Evolutionary conservation across 2,888 invertebrate species (phyloP), one percentile per base, ranked within the genome.

Genomic region (Sinohyriopsis cumingii): DNA sequence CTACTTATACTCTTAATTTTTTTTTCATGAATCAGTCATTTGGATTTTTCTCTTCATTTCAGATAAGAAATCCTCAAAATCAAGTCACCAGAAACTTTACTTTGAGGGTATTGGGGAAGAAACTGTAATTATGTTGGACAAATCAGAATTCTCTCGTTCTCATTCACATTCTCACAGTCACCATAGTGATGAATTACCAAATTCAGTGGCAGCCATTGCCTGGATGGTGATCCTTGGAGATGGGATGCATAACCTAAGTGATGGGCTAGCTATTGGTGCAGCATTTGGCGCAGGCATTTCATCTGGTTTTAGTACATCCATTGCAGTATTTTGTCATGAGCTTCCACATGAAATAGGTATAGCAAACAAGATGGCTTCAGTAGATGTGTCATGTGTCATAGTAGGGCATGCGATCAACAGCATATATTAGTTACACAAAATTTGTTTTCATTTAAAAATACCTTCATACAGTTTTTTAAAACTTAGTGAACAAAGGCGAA

Each of bases 181-280:
- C 20, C 45, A 45, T 45, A 15, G 15, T 22, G 67, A 64, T 25
- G 64, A 64, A 18, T 75, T 84, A 9, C 87, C 88, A 5, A 93
- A 94, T 55, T 94, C 95, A 75, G 92, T 96, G 87, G 94, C 95
- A 5, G 95, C 95, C 5, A 96, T 97, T 0, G 97, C 96, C 0
- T 97, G 96, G 96, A 97, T 97, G 96, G 96, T 98, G 71, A 94
- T 98, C 79, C 95, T 97, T 94, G 98, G 98, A 0, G 98, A 98
- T 88, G 97, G 97, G 0, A 92, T 98, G 63, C 98, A 98, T 88
- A 97, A 97, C 91, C 96, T 98, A 87, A 96, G 96, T 0, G 98
- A 98, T 89, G 97, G 97, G 53, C 94, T 97, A 93, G 96, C 96
- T 53, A 96, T 97, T 78, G 96, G 96, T 33, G 96, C 96, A 18